Evolutionary conservation across 2,113 vertebrate species (phyloP), one percentile per base, ranked within the genome.

Genomic region (Laticauda colubrina): DNA sequence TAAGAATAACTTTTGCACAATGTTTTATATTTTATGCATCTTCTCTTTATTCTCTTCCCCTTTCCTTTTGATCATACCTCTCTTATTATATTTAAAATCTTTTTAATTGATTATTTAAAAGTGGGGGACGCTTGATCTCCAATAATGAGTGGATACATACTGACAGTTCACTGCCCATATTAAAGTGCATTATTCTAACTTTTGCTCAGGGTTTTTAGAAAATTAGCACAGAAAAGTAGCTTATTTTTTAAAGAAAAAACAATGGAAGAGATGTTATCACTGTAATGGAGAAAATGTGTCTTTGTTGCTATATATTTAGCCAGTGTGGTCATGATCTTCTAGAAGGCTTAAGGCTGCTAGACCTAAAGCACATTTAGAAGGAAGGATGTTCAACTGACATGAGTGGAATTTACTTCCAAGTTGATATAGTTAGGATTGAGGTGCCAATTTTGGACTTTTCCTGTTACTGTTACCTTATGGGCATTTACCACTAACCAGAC

Each of bases 401-500:
- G 69, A 86, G 81, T 93, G 92, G 88, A 86, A 93, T 87, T 90
- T 93, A 93, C 85, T 93, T 93, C 92, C 57, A 64, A 93, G 89
- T 75, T 92, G 87, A 90, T 90, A 93, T 57, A 93, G 89, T 93
- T 93, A 90, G 92, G 92, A 90, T 93, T 87, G 89, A 90, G 75
- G 89, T 93, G 89, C 89, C 89, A 93, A 93, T 89, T 88, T 85
- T 98, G 97, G 98, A 98, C 97, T 97, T 98, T 98, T 97, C 98
- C 97, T 97, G 97, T 97, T 98, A 98, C 97, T 97, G 97, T 98
- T 98, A 98, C 97, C 98, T 98, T 98, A 98, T 98, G 97, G 98
- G 98, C 98, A 98, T 98, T 99, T 98, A 98, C 98, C 99, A 99
- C 98, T 98, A 98, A 99, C 98, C 98, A 99, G 98, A 99, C 98